Evolutionary conservation across 2,888 invertebrate genomes (phyloP).

Genomic region (Hirudinaria manillensis): DNA sequence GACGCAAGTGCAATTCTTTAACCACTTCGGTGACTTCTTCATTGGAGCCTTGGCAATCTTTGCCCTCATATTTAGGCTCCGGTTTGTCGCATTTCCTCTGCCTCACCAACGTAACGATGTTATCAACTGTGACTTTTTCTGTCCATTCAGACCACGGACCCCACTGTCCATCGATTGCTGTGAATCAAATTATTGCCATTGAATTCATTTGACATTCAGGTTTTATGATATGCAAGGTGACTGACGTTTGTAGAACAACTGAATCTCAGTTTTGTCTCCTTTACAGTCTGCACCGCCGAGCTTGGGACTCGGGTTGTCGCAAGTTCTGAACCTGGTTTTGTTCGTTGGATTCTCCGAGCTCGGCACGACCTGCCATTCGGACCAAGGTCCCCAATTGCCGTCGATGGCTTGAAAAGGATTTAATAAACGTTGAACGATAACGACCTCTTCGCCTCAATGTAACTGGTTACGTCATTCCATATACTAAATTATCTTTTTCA

Average conservation of each 20-base stretch:
- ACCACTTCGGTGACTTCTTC: constrained; percentile 1
- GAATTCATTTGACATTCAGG: no score
- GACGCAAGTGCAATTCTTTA: constrained; percentile 9
- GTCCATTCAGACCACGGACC: constrained; percentile 30
- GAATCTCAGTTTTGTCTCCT: neutral
- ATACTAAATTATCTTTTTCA: neutral
- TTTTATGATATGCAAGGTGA: neutral
- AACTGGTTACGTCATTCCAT: neutral
- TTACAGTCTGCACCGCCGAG: constrained; percentile 20
- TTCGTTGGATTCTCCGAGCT: neutral
- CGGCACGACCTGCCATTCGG: neutral
- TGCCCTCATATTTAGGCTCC: constrained; percentile 15
- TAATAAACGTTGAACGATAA: no score
- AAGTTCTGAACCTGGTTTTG: constrained; percentile 18
- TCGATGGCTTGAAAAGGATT: neutral
- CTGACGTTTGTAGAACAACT: neutral
- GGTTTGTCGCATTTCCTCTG: constrained; percentile 19
- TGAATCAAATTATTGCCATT: neutral
- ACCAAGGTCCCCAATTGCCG: constrained; percentile 23
- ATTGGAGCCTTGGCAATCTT: constrained; percentile 11
- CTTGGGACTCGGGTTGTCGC: constrained; percentile 18
- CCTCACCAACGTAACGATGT: neutral
- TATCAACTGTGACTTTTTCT: constrained; percentile 10
- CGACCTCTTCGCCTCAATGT: neutral
- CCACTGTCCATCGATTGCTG: constrained; percentile 34